These are phyloP conservation scores for Geotrypetes seraphini DNA, from an alignment of 2,797 vertebrate genomes.

Conservation along the genomic window DNA sequence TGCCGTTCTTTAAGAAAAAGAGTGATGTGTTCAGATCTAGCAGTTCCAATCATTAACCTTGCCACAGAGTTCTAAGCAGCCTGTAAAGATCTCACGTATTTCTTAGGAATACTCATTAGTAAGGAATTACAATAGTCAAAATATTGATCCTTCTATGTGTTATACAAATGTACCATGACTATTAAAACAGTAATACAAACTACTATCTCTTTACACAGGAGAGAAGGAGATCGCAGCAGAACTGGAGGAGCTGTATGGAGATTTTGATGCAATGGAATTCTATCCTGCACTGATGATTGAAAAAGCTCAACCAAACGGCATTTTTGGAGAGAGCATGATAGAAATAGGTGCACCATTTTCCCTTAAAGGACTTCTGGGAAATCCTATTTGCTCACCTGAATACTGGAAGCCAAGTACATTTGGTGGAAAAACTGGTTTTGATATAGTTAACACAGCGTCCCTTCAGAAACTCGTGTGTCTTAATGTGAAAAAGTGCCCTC, in stretches of 20 bases:
- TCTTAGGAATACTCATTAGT: no score
- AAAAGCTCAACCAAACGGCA: constrained; percentile 51
- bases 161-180: no score
- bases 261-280: constrained; percentile 87
- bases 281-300: constrained; percentile 77
- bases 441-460: constrained; percentile 71
- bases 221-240: constrained; percentile 63
- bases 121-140: no score
- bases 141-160: no score
- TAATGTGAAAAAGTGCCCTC: constrained; percentile 79
- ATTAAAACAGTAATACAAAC: no score
- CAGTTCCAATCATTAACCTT: no score
- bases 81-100: no score
- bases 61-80: no score
- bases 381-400: constrained; percentile 86
- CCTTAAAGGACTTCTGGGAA: constrained; percentile 86
- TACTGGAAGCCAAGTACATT: constrained; percentile 97
- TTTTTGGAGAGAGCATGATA: constrained; percentile 92
- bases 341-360: constrained; percentile 94
- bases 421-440: constrained; percentile 74
- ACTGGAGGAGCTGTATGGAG: constrained; percentile 77
- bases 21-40: no score
- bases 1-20: no score
- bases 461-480: constrained; percentile 77
- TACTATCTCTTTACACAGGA: constrained; percentile 48